Conservation (phyloP, 2,113 vertebrate genomes). For the Origma solitaria region DNA sequence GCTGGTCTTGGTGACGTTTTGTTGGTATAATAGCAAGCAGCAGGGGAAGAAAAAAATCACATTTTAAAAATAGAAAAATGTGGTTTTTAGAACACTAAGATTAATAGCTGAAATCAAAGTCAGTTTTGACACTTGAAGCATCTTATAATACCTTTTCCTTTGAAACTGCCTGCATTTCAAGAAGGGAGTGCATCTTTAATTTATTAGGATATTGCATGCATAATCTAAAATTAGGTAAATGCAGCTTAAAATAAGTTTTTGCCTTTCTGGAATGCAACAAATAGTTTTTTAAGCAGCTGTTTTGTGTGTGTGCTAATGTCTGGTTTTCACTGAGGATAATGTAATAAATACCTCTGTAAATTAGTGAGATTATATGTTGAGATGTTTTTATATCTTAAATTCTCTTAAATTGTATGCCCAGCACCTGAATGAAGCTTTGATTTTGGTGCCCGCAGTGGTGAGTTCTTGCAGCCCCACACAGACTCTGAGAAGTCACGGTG, state of each 20-base stretch:
- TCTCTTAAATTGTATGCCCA: neutral
- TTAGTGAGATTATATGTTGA: neutral
- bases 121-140: constrained; percentile 1
- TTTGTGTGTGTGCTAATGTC: neutral
- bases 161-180: constrained; percentile 16
- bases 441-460: neutral
- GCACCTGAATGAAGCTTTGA: neutral
- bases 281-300: neutral
- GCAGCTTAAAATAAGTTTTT: neutral
- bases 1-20: neutral
- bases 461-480: neutral
- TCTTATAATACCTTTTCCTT: neutral
- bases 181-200: neutral
- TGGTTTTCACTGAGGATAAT: neutral
- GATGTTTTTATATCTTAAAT: fast-evolving
- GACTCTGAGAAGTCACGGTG: fast-evolving
- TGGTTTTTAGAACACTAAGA: neutral
- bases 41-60: too few relatives aligned
- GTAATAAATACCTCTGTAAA: neutral
- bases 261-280: neutral
- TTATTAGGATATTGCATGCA: neutral
- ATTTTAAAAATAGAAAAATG: neutral
- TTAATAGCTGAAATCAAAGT: constrained; percentile 8
- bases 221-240: neutral
- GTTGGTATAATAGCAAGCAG: neutral